Evolutionary conservation across 1,140 invertebrate species (phyloP), one percentile per base, ranked within the genome.

Genomic region (Samia ricini): DNA sequence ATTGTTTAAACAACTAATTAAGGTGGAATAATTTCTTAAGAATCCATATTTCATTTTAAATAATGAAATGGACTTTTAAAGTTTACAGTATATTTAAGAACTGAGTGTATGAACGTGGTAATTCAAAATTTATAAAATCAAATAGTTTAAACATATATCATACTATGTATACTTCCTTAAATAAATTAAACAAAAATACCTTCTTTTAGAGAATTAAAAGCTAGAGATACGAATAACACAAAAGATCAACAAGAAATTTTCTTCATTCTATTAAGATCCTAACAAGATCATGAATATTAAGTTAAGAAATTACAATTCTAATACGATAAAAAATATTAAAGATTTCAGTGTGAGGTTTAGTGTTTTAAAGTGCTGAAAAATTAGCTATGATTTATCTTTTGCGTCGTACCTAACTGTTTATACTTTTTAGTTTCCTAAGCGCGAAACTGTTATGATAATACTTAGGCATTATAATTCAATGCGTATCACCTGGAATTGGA

Each of bases 381-480:
- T 3, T 26, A 4, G 26, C 8, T 26, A 4, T 26, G 26, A 4
- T 42, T 15, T 42, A 15, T 15, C 12, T 12, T 42, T 4, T 42
- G 4, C 4, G 33, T 36, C 12, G 2, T 36, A 12, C 10, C 33
- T 36, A 1, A n/a, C n/a, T n/a, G n/a, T 42, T 42, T 7, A 15
- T 42, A 42, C n/a, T 15, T 15, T 15, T 42, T 42, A 42, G n/a
- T 42, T 12, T 42, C 33, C 1, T 42, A 1, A 42, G 10, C 10
- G n/a, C 33, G 12, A 42, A 10, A 15, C 1, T 42, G 33, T 42
- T 42, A 42, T 42, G 15, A 42, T 42, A 42, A 8, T 15, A 1
- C 4, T 4, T 42, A n/a, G n/a, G n/a, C n/a, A 68, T 73, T 71
- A 66, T 65, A 62, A 74, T 77, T 73, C 67, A 66, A 60, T 63